Percentiles rank a stretch among this genome's conserved stretches.
Conservation (phyloP, 1,140 invertebrate genomes). For the Lucilia sericata region DNA sequence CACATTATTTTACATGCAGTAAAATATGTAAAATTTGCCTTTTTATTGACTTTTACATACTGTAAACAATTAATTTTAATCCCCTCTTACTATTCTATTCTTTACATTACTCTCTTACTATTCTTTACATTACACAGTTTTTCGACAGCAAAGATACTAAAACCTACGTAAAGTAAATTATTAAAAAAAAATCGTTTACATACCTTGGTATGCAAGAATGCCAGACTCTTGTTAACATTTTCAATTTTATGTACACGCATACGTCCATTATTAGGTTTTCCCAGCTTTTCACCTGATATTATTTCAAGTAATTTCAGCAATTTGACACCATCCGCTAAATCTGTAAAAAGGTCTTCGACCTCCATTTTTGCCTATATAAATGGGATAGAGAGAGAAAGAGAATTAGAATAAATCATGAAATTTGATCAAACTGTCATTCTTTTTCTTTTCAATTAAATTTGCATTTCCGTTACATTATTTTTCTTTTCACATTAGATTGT, state of each 20-base stretch:
- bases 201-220: conserved; percentile 98
- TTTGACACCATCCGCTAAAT: conserved; percentile 95
- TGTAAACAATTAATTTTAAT: too few species aligned
- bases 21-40: too few species aligned
- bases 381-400: neutral
- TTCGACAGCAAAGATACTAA: too few species aligned
- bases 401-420: neutral
- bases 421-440: conserved; percentile 5
- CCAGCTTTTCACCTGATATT: conserved; percentile 97
- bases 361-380: conserved; percentile 86
- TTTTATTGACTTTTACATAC: too few species aligned
- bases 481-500: too few species aligned
- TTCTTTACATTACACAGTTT: too few species aligned
- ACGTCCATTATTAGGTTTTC: conserved; percentile 94
- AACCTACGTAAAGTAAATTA: too few species aligned
- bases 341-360: conserved; percentile 96
- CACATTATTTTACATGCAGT: too few species aligned
- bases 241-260: conserved; percentile 99
- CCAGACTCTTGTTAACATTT: conserved; percentile 98
- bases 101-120: too few species aligned
- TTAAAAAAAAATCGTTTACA: conserved; percentile 50
- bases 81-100: too few species aligned
- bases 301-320: conserved; percentile 98
- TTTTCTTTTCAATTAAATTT: neutral
- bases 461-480: neutral